Conservation (phyloP, 2,797 vertebrate species). For the Agapornis canus region DNA sequence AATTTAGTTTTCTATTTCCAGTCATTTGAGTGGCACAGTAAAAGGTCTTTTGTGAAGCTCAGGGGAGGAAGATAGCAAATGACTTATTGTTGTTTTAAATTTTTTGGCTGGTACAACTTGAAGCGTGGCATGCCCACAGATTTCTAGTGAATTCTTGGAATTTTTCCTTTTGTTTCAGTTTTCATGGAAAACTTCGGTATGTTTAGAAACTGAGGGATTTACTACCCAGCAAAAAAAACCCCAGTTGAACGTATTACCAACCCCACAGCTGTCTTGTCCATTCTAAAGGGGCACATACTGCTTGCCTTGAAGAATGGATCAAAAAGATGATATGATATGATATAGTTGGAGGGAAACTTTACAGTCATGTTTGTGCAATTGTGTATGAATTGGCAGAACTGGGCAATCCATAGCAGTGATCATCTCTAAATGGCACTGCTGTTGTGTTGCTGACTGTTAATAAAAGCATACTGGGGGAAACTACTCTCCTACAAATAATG, state of each 20-base stretch:
- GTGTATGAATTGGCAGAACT: background rate
- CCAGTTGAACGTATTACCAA: background rate
- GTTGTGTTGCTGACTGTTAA: background rate
- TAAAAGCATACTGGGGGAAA: background rate
- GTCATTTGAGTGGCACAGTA: constrained; percentile 5
- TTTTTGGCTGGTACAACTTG: background rate
- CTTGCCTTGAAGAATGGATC: background rate
- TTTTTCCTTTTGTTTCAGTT: background rate
- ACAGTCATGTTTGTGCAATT: background rate
- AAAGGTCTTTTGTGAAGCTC: background rate
- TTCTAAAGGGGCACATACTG: background rate
- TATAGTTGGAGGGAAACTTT: background rate
- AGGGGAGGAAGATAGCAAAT: background rate
- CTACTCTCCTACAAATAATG: background rate
- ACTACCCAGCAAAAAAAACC: background rate
- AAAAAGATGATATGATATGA: no score
- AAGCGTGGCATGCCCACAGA: background rate
- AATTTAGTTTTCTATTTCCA: constrained; percentile 15
- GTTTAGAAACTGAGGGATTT: background rate
- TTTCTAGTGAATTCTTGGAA: background rate
- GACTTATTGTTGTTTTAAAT: background rate
- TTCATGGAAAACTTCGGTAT: background rate
- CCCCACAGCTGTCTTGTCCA: background rate
- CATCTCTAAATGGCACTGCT: background rate
- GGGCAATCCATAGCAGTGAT: background rate